phyloP scores from a whole-genome alignment of 1,140 invertebrate species.

The Bombyx mori region ASM3026992v2 NC_085117.1:10993001-10993500 shows the following conservation, averaged over 20 bases:
- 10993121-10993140: slow-evolving; percentile 40
- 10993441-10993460: too few species aligned
- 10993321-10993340: slow-evolving; percentile 74
- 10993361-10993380: slow-evolving; percentile 79
- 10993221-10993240: not conserved
- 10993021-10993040: slow-evolving; percentile 75
- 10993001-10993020: slow-evolving; percentile 78
- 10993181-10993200: not conserved
- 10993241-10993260: too few species aligned
- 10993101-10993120: slow-evolving; percentile 34
- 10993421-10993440: too few species aligned
- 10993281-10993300: slow-evolving; percentile 38
- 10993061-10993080: slow-evolving; percentile 63
- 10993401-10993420: too few species aligned
- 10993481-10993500: not conserved
- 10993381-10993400: slow-evolving; percentile 73
- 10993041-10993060: slow-evolving; percentile 76
- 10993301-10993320: slow-evolving; percentile 75
- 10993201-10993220: slow-evolving; percentile 1
- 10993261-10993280: too few species aligned
- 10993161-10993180: not conserved
- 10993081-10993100: slow-evolving; percentile 28
- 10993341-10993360: slow-evolving; percentile 78
- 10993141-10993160: slow-evolving; percentile 10
- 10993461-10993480: too few species aligned